Evolutionary conservation across 2,113 vertebrate genomes (phyloP), one percentile per base, ranked within the genome.

Genomic region (Tetraodon nigroviridis): DNA sequence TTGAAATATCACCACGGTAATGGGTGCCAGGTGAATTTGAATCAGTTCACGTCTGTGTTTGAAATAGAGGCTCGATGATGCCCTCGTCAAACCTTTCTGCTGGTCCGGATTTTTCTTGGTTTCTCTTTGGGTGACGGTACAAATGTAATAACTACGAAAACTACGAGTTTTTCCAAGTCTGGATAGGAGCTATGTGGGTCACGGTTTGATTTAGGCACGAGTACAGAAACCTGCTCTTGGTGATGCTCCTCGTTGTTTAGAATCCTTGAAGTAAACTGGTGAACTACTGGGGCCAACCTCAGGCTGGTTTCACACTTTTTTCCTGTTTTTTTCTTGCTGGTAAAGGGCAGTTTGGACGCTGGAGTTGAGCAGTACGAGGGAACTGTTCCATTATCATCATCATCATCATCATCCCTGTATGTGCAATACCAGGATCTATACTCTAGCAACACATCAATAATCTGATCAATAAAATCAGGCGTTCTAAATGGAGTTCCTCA

Each of bases 301-400:
- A 32, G 51, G 68, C 48, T 69, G 64, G 71, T 71, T 46, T 52
- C 27, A 40, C 64, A 41, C 20, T 47, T 27, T 37, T 65, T 24
- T n/a, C n/a, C n/a, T n/a, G n/a, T n/a, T n/a, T n/a, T n/a, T n/a
- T n/a, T n/a, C n/a, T 58, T 69, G 73, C 51, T 64, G 77, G 62
- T 75, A 69, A 75, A 81, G 83, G 79, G 79, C 86, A 83, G 79
- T 84, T 83, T 84, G 73, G 81, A 75, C 75, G 84, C 83, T 71
- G 76, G 83, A 75, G 82, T 60, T 50, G 71, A 60, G 59, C 75
- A 37, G 11, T 37, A 8, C 1, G 32, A 11, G 32, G 32, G 7
- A 11, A 37, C 32, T 37, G 32, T 37, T 11, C 32, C 32, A 11
- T 12, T 12, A 37, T 8, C 11, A 37, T 37, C 32, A 12, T 37